Evolutionary conservation across 2,113 vertebrate species (phyloP), one percentile per base, ranked within the genome.

Genomic region (Nesospiza acunhae): DNA sequence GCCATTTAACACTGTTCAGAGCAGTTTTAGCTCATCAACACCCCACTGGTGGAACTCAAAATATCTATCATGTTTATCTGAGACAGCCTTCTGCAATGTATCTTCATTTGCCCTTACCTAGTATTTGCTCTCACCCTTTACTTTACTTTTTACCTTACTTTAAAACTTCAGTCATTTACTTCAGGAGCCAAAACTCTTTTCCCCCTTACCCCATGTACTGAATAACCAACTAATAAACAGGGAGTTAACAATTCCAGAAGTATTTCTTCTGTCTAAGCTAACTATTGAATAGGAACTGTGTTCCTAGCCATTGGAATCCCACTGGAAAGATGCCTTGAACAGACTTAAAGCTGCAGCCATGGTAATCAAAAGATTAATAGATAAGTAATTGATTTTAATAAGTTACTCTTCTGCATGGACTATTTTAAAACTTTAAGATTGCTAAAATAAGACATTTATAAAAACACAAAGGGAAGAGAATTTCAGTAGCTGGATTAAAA

Each of bases 201-300:
- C 2, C 4, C 10, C 5, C 6, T 9, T 3, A 17, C 4, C 8
- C 20, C 13, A 27, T 3, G 5, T 63, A 27, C 15, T 56, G n/a
- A 72, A 60, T 20, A 52, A 47, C 10, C 35, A 64, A 14, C 11
- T 72, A 47, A 55, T 24, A 69, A 82, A 23, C 17, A 80, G 26
- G 31, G 13, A 63, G 15, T 22, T 49, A 23, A 80, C 44, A 41
- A 44, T 27, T 97, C 26, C 62, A 27, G 21, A 72, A 35, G 13
- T n/a, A 13, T 9, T 78, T 73, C 10, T 24, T 84, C 84, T 44
- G 28, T 31, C n/a, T 84, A 39, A 75, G n/a, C 6, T 37, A 81
- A 14, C 18, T 68, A 11, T 24, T 70, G 15, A 80, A 22, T 9
- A 50, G 55, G 23, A 84, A 12, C 27, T 0, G 0, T 7, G 1